Evolutionary conservation across 2,888 invertebrate genomes (phyloP).

Genomic region (Empis livida): DNA sequence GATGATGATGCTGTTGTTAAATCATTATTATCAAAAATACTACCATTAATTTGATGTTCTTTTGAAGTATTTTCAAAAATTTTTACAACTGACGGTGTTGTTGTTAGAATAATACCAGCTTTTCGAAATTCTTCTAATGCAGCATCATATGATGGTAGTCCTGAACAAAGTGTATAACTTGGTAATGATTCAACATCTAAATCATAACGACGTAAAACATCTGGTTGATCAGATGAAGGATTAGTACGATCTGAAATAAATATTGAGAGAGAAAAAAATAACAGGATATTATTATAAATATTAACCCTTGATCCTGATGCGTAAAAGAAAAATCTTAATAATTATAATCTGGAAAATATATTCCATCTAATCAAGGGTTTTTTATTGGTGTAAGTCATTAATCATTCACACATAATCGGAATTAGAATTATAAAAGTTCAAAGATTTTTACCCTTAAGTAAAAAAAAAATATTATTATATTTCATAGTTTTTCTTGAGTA

Average conservation of each 20-base stretch:
- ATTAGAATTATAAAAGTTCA: too few species aligned
- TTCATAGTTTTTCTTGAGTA: too few species aligned
- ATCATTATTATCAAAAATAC: neutral
- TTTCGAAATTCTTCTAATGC: conserved; percentile 45
- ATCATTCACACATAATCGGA: too few species aligned
- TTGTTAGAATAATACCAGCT: conserved; percentile 29
- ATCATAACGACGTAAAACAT: conserved; percentile 32
- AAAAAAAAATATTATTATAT: too few species aligned
- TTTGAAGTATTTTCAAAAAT: neutral
- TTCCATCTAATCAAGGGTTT: too few species aligned
- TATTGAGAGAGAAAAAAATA: too few species aligned
- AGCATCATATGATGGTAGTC: conserved; percentile 49
- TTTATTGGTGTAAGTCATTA: too few species aligned
- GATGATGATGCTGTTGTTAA: neutral
- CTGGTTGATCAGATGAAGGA: conserved; percentile 22
- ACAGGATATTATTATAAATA: too few species aligned
- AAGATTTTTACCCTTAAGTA: too few species aligned
- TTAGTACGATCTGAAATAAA: conserved; percentile 37
- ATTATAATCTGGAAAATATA: too few species aligned
- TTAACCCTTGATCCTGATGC: too few species aligned
- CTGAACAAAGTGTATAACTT: conserved; percentile 51
- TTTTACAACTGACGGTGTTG: conserved; percentile 17
- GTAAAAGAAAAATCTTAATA: too few species aligned
- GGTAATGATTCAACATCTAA: conserved; percentile 43
- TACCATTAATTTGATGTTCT: neutral